Evolutionary conservation across 2,113 vertebrate species (phyloP).

Genomic region (Anarhynchus alexandrinus): DNA sequence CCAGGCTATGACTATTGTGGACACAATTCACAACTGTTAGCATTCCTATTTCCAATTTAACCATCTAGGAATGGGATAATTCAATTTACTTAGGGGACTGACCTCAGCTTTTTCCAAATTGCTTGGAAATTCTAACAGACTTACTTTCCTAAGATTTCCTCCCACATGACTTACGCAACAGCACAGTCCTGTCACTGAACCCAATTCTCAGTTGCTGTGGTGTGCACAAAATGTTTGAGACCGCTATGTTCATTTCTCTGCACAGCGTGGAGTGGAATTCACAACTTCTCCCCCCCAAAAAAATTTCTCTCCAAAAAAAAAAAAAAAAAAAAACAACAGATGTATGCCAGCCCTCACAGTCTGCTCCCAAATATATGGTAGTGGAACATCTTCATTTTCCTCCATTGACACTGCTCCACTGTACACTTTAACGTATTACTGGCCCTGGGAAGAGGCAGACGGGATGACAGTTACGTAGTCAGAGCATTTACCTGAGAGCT

Average conservation of each 20-base stretch:
- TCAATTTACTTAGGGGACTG: neutral
- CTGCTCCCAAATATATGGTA: accelerated
- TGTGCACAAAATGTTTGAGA: accelerated
- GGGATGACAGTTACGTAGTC: accelerated
- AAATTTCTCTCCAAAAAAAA: neutral
- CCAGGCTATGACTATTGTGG: neutral
- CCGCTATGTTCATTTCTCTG: accelerated
- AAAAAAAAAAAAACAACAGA: neutral
- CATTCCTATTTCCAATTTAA: neutral
- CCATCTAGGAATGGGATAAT: neutral
- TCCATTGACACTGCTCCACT: neutral
- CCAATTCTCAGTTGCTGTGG: neutral
- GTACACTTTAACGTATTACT: neutral
- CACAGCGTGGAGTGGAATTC: neutral
- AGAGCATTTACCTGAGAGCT: neutral
- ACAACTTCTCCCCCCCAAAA: neutral
- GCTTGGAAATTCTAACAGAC: neutral
- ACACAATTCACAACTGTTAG: neutral
- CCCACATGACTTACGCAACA: neutral
- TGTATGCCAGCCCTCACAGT: neutral
- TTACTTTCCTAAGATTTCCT: neutral
- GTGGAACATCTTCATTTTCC: neutral
- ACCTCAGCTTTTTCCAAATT: neutral
- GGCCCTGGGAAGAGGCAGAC: neutral
- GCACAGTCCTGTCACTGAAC: neutral